Evolutionary conservation across 2,888 invertebrate species (phyloP).

Genomic region (Alentia gelatinosa): DNA sequence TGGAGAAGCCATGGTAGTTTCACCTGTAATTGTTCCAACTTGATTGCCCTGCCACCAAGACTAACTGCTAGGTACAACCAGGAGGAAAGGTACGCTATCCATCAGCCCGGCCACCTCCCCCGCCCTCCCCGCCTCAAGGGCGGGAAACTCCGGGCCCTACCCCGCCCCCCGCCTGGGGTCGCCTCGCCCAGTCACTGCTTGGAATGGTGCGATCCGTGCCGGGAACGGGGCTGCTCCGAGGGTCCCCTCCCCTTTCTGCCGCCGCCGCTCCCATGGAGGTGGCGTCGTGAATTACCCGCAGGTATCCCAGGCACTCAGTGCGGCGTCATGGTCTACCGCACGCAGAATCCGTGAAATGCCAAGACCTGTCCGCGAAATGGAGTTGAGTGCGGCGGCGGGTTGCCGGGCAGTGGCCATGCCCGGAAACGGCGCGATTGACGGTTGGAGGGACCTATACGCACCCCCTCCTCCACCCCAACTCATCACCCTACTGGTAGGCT

Average conservation of each 20-base stretch:
- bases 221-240: not conserved
- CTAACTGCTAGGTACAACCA: not conserved
- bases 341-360: constrained; percentile 30
- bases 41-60: not conserved
- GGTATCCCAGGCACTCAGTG: constrained; percentile 40
- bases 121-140: not conserved
- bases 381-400: not conserved
- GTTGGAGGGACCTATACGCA: too few species aligned
- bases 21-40: too few species aligned
- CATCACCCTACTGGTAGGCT: too few species aligned
- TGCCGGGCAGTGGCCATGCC: not conserved
- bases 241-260: not conserved
- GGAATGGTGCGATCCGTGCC: not conserved
- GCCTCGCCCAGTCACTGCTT: not conserved
- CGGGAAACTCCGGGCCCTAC: not conserved
- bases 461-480: too few species aligned
- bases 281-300: not conserved
- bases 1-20: too few species aligned
- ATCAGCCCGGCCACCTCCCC: not conserved
- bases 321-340: not conserved
- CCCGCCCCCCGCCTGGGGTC: not conserved
- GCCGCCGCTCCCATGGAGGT: not conserved
- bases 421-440: too few species aligned
- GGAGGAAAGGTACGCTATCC: not conserved
- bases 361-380: not conserved